Evolutionary conservation across 2,797 vertebrate species (phyloP).

Genomic region (Eleutherodactylus coqui): DNA sequence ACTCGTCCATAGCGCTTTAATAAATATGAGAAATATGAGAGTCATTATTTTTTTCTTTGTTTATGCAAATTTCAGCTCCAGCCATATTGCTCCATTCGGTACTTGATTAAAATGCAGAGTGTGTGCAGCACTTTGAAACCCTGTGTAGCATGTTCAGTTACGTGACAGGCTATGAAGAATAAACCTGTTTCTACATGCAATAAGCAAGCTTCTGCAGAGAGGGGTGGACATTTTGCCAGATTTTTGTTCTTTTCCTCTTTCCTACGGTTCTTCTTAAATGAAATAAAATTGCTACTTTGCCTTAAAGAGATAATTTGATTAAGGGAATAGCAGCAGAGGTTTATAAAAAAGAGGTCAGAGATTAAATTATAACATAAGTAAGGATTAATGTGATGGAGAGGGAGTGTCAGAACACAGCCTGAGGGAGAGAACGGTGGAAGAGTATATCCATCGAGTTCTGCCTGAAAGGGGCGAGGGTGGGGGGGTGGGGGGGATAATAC

Average conservation of each 20-base stretch:
- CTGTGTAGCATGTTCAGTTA: conserved; percentile 18
- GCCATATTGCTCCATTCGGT: conserved; percentile 49
- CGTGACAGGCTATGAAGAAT: conserved; percentile 9
- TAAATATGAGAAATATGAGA: conserved; percentile 62
- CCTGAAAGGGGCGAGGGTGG: too few relatives aligned
- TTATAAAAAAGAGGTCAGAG: neutral
- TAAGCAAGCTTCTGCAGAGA: neutral
- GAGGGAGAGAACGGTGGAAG: neutral
- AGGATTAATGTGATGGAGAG: neutral
- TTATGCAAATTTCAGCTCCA: conserved; percentile 50
- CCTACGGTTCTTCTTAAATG: neutral
- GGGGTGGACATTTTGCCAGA: neutral
- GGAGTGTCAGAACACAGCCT: neutral
- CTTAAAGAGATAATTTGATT: neutral
- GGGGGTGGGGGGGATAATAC: too few relatives aligned
- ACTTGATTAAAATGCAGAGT: conserved; percentile 51
- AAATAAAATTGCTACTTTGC: neutral
- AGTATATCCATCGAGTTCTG: neutral
- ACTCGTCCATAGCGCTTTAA: conserved; percentile 59
- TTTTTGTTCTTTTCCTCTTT: neutral
- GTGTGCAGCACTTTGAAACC: conserved; percentile 20
- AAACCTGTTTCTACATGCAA: neutral
- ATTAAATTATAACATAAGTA: neutral
- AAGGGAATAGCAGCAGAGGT: neutral
- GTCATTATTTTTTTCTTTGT: conserved; percentile 56